Percentiles rank a stretch among this genome's conserved stretches.
phyloP scores from a whole-genome alignment of 2,113 vertebrate genomes.

The Delphinapterus leucas region DNA sequence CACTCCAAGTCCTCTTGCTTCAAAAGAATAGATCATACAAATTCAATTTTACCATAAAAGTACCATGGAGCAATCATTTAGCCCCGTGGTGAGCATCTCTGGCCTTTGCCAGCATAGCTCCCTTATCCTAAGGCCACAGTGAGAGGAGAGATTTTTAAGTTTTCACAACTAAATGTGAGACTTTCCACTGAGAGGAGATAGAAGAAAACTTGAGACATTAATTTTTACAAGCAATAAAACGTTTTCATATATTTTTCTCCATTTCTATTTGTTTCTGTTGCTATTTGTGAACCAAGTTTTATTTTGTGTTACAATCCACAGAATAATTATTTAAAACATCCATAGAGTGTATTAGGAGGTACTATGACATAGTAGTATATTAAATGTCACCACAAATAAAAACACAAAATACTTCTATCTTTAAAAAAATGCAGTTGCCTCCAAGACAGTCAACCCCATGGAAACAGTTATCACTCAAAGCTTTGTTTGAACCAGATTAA shows the following conservation, averaged over 20 bases:
- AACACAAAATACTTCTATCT: neutral
- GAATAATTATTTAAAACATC: neutral
- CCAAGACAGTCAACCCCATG: neutral
- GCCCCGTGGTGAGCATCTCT: neutral
- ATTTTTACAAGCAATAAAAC: neutral
- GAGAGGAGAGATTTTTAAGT: neutral
- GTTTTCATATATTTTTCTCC: neutral
- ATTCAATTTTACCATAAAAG: neutral
- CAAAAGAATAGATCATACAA: conserved; percentile 11
- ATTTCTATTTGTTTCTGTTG: neutral
- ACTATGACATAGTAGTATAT: neutral
- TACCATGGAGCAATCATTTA: neutral
- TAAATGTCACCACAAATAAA: neutral
- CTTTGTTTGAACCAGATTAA: neutral
- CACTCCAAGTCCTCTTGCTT: conserved; percentile 4
- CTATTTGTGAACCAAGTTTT: neutral
- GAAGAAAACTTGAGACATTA: neutral
- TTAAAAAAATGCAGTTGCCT: neutral
- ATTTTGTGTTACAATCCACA: neutral
- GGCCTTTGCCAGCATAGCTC: neutral
- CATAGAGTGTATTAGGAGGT: neutral
- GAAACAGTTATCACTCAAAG: neutral
- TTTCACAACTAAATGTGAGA: neutral
- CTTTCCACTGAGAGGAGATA: neutral
- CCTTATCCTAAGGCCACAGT: neutral